Evolutionary conservation across 1,140 invertebrate genomes (phyloP).

Genomic region (Mamestra configurata): DNA sequence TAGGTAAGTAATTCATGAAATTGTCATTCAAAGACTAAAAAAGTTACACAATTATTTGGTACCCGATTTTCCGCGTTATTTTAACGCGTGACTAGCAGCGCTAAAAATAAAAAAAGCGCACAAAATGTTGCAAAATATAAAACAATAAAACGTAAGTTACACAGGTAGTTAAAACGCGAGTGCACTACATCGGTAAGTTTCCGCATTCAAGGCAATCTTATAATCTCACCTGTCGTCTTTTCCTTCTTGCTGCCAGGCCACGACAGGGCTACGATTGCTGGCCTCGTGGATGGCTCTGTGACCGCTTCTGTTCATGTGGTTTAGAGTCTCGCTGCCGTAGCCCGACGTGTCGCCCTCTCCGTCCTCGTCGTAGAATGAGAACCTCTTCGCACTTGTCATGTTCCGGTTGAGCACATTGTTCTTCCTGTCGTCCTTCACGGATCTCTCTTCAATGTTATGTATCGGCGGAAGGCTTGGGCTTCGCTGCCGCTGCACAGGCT

Average conservation of each 20-base stretch:
- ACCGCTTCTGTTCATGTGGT: slow-evolving; percentile 77
- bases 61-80: not conserved
- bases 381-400: slow-evolving; percentile 80
- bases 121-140: slow-evolving; percentile 32
- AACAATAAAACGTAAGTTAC: slow-evolving; percentile 31
- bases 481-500: slow-evolving; percentile 82
- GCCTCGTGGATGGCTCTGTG: slow-evolving; percentile 65
- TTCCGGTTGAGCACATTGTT: slow-evolving; percentile 75
- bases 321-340: slow-evolving; percentile 91
- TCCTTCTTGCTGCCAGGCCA: slow-evolving; percentile 76
- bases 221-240: slow-evolving; percentile 72
- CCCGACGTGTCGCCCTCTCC: slow-evolving; percentile 91
- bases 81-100: slow-evolving; percentile 14
- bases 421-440: slow-evolving; percentile 68
- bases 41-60: not conserved
- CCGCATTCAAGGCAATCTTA: not conserved
- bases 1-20: no score
- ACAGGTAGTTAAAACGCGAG: slow-evolving; percentile 16
- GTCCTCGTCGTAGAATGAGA: slow-evolving; percentile 88
- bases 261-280: slow-evolving; percentile 69
- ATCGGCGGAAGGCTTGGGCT: slow-evolving; percentile 90
- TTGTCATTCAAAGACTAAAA: not conserved
- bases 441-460: slow-evolving; percentile 81
- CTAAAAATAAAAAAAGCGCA: slow-evolving; percentile 15
- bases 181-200: not conserved